Base-by-base conservation (phyloP, 2,888 invertebrate genomes). In the Anagyrus pseudococci region DNA sequence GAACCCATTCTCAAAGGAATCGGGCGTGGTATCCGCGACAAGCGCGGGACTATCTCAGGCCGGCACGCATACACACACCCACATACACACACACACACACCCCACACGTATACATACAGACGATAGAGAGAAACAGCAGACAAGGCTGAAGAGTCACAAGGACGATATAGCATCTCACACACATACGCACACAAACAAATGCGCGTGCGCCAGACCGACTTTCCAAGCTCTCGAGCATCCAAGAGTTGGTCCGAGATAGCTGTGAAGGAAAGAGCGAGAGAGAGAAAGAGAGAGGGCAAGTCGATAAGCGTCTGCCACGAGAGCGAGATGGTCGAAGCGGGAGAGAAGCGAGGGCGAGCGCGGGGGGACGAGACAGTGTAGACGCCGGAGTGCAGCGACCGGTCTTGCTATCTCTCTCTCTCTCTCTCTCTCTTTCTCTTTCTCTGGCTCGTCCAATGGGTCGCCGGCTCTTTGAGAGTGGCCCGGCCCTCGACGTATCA, bases 401-500 rank as follows among this genome's bases (percentile, higher is more conserved):
- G n/a, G n/a, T n/a, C n/a, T n/a, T n/a, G n/a, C n/a, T n/a, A n/a
- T n/a, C n/a, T n/a, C n/a, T n/a, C n/a, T n/a, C n/a, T n/a, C n/a
- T n/a, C n/a, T n/a, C n/a, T n/a, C n/a, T n/a, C n/a, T n/a, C n/a
- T n/a, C n/a, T n/a, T n/a, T n/a, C n/a, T n/a, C n/a, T n/a, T n/a
- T n/a, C n/a, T n/a, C n/a, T n/a, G n/a, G 49, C 20, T 17, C 72
- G 72, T 71, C 80, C 80, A 80, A 80, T 80, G 76, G 77, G 71
- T 73, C 71, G 75, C 68, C 73, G 71, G 70, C 74, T 76, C 75
- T 77, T 76, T 78, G 72, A 73, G 73, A 70, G 63, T 74, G 69
- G 80, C 76, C 80, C 80, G 75, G 74, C 80, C 80, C 80, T 78
- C 77, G 70, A 69, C 67, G 68, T 74, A 81, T 78, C 75, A 80